These are phyloP conservation scores for Oncorhynchus keta DNA, from an alignment of 2,113 vertebrate genomes.

Conservation along the genomic window DNA sequence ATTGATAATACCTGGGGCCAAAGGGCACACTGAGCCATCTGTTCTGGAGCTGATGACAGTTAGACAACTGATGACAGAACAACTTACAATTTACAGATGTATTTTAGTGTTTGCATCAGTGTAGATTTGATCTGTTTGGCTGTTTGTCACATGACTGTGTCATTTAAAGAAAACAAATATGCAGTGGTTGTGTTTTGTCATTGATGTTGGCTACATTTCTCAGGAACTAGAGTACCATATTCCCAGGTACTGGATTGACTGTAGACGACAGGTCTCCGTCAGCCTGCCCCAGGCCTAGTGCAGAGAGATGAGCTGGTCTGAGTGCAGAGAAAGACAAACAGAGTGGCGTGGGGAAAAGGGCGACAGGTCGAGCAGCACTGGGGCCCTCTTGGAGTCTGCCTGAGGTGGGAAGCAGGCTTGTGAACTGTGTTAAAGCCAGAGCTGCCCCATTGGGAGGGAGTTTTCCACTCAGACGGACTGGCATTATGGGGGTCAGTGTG, in stretches of 20 bases:
- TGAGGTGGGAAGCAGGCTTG: conserved; percentile 25
- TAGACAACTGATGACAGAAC: too few relatives aligned
- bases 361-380: not conserved
- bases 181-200: too few relatives aligned
- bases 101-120: too few relatives aligned
- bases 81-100: too few relatives aligned
- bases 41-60: not conserved
- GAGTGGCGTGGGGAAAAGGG: not conserved
- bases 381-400: not conserved
- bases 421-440: conserved; percentile 33
- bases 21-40: not conserved
- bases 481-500: conserved; percentile 46
- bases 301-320: not conserved
- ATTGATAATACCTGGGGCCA: conserved; percentile 55
- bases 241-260: not conserved
- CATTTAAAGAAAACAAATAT: too few relatives aligned
- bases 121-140: too few relatives aligned
- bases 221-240: not conserved
- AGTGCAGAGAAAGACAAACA: not conserved
- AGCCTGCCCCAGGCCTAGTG: not conserved
- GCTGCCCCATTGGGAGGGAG: conserved; percentile 52
- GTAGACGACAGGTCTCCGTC: not conserved
- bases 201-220: not conserved
- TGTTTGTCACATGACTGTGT: too few relatives aligned
- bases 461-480: conserved; percentile 65